phyloP scores from a whole-genome alignment of 2,888 invertebrate genomes.

The Drosophila infuscata region DNA sequence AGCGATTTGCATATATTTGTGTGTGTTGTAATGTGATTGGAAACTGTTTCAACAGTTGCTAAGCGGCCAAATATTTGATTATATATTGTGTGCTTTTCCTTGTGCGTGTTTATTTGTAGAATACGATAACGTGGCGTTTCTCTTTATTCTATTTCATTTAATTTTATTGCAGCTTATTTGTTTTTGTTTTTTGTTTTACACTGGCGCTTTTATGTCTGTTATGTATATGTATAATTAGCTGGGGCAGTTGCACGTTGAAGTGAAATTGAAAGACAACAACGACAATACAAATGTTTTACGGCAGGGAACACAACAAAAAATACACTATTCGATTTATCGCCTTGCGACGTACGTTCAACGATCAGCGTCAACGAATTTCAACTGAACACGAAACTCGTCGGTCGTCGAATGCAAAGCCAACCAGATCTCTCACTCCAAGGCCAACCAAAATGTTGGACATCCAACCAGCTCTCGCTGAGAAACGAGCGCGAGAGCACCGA shows the following conservation, averaged over 20 bases:
- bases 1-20: slow-evolving; percentile 7
- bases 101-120: slow-evolving; percentile 36
- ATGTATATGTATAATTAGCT: slow-evolving; percentile 47
- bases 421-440: slow-evolving; percentile 28
- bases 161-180: slow-evolving; percentile 26
- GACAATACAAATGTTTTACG: slow-evolving; percentile 29
- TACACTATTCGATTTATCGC: slow-evolving; percentile 22
- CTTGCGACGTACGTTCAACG: slow-evolving; percentile 38
- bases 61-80: slow-evolving; percentile 66
- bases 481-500: slow-evolving; percentile 23
- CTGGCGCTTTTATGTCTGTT: slow-evolving; percentile 15
- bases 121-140: slow-evolving; percentile 73
- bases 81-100: slow-evolving; percentile 39
- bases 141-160: slow-evolving; percentile 23
- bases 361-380: slow-evolving; percentile 59
- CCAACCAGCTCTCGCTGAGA: slow-evolving; percentile 13
- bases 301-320: slow-evolving; percentile 39
- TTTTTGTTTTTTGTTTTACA: slow-evolving; percentile 28
- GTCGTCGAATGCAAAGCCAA: slow-evolving; percentile 26
- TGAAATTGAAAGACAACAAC: slow-evolving; percentile 61
- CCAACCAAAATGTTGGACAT: slow-evolving; percentile 34
- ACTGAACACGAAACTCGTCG: slow-evolving; percentile 43
- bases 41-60: slow-evolving; percentile 52
- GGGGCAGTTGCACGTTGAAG: slow-evolving; percentile 62
- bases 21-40: neutral